Base-by-base conservation (phyloP, 2,113 vertebrate genomes). In the Ariopsis seemanni region DNA sequence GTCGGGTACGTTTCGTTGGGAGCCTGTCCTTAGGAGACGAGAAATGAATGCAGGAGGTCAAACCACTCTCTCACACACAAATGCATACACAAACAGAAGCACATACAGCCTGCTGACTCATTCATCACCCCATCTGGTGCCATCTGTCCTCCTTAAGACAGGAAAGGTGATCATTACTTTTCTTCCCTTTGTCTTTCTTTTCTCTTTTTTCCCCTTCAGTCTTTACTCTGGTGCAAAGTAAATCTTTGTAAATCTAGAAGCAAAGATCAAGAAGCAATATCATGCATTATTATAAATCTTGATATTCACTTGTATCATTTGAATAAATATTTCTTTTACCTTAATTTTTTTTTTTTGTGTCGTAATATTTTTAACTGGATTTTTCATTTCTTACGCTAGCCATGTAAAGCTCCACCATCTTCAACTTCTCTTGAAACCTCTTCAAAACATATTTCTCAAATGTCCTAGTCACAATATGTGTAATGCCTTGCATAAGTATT, bases 101-200 rank as follows among this genome's bases (percentile, higher is more conserved):
- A 85, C 87, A 58, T 81, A 82, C 86, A 80, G 85, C 83, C 77
- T 77, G 88, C 91, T 91, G 89, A 91, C 72, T 89, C 88, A 88
- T 89, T 89, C 87, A 84, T 89, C 82, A 85, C 30, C 89, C 90
- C 90, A 90, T 91, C 90, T 89, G 89, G 52, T 75, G 79, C 91
- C 89, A 90, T 92, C 86, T 92, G 91, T 90, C 88, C 89, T 87
- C 87, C 74, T 86, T 60, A 63, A 83, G 87, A 89, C 87, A 88
- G 85, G 63, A 90, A 88, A 89, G 89, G 90, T 88, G 85, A 85
- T 71, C 77, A 72, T 34, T 34, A 81, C 60, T 65, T 50, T 42
- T 71, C 30, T 84, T 75, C 62, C 74, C 30, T 74, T 78, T 58
- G 50, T 75, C 57, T 69, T 84, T 78, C 63, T 69, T 84, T 48